Evolutionary conservation across 1,140 invertebrate species (phyloP).

Genomic region (Drosophila willistoni): DNA sequence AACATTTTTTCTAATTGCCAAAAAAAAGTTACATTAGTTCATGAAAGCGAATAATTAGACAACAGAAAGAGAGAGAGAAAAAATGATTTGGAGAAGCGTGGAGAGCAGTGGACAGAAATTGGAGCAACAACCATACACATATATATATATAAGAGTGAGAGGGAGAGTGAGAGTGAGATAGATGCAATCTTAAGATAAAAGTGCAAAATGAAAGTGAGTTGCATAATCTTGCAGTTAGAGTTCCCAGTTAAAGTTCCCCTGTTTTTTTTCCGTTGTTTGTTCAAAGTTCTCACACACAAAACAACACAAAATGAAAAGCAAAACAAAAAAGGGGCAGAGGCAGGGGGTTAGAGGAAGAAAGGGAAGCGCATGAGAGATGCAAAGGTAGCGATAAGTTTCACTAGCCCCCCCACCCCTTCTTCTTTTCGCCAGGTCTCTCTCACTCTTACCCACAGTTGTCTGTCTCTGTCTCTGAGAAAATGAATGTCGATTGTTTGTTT

Average conservation of each 20-base stretch:
- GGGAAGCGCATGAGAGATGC: constrained; percentile 47
- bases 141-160: too few relatives aligned
- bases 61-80: background rate
- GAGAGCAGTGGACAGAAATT: constrained; percentile 34
- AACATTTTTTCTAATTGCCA: background rate
- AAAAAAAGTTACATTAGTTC: constrained; percentile 2
- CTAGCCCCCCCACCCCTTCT: background rate
- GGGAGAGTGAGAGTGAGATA: constrained; percentile 16
- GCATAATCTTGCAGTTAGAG: constrained; percentile 48
- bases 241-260: background rate
- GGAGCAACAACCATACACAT: constrained; percentile 27
- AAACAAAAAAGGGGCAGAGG: constrained; percentile 23
- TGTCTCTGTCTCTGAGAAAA: constrained; percentile 4
- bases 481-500: constrained; percentile 15
- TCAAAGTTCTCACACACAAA: constrained; percentile 37
- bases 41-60: constrained; percentile 22
- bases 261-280: background rate
- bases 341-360: constrained; percentile 23
- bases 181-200: constrained; percentile 23
- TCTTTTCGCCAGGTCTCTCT: background rate
- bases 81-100: background rate
- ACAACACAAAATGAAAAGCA: constrained; percentile 10
- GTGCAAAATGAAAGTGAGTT: constrained; percentile 51
- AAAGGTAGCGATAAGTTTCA: constrained; percentile 50
- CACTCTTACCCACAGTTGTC: background rate